Evolutionary conservation across 2,888 invertebrate genomes (phyloP).

Genomic region (Plagiodera versicolora): DNA sequence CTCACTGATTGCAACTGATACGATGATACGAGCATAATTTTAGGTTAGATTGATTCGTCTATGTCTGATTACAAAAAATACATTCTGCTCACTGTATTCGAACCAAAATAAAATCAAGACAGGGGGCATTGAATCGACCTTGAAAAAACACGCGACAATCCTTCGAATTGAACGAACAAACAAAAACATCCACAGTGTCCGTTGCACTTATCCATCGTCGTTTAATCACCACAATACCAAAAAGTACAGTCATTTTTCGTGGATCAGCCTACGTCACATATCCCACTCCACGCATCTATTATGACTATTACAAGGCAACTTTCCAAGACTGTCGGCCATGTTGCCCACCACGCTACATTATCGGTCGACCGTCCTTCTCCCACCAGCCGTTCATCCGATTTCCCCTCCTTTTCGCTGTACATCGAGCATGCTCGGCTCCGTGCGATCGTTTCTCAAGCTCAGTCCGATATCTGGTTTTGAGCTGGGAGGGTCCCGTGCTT

Average conservation of each 20-base stretch:
- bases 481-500: conserved; percentile 18
- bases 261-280: conserved; percentile 2
- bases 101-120: no score
- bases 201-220: no score
- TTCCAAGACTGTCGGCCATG: conserved; percentile 40
- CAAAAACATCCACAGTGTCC: no score
- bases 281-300: conserved; percentile 11
- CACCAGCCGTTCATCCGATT: conserved; percentile 14
- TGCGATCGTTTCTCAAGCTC: conserved; percentile 29
- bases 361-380: conserved; percentile 22
- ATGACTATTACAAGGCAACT: conserved; percentile 34
- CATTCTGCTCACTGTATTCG: no score
- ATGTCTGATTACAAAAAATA: no score
- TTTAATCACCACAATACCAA: no score
- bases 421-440: conserved; percentile 27
- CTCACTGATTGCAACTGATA: no score
- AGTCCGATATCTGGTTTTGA: conserved; percentile 23
- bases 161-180: no score
- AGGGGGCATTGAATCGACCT: no score
- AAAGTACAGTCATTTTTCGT: conserved; percentile 3
- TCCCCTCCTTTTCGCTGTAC: conserved; percentile 17
- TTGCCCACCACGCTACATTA: conserved; percentile 38
- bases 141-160: no score
- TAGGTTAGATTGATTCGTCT: no score
- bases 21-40: no score